These are phyloP conservation scores for Spheniscus humboldti DNA, from an alignment of 2,797 vertebrate species.

Conservation along the genomic window DNA sequence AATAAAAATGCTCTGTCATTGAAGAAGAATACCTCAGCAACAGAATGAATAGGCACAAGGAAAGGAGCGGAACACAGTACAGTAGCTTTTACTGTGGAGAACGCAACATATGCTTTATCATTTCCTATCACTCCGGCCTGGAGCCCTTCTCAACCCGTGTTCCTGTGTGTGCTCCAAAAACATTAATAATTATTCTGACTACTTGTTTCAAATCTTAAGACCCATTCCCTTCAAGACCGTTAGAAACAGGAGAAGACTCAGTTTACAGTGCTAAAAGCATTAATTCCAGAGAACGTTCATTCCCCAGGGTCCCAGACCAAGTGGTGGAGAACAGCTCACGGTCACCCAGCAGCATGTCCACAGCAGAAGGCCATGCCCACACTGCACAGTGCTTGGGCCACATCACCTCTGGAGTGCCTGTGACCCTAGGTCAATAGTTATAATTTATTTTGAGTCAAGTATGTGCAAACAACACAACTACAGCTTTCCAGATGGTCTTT, in stretches of 20 bases:
- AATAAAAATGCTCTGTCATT: background rate
- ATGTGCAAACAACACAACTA: background rate
- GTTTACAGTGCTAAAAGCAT: background rate
- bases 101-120: rapidly evolving
- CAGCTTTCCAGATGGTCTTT: background rate
- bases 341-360: background rate
- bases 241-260: background rate
- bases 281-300: background rate
- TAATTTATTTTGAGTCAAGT: background rate
- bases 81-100: background rate
- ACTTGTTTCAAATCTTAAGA: background rate
- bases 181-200: background rate
- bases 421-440: background rate
- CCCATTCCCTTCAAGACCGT: background rate
- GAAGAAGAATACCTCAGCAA: background rate
- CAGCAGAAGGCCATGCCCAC: background rate
- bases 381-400: rapidly evolving
- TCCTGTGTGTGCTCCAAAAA: background rate
- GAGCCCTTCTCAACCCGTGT: rapidly evolving
- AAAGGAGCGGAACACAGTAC: background rate
- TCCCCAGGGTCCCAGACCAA: background rate
- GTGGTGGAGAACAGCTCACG: background rate
- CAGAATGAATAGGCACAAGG: background rate
- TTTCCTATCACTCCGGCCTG: background rate
- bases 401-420: background rate